Conservation (phyloP, 2,888 invertebrate genomes). For the Meganola albula region DNA sequence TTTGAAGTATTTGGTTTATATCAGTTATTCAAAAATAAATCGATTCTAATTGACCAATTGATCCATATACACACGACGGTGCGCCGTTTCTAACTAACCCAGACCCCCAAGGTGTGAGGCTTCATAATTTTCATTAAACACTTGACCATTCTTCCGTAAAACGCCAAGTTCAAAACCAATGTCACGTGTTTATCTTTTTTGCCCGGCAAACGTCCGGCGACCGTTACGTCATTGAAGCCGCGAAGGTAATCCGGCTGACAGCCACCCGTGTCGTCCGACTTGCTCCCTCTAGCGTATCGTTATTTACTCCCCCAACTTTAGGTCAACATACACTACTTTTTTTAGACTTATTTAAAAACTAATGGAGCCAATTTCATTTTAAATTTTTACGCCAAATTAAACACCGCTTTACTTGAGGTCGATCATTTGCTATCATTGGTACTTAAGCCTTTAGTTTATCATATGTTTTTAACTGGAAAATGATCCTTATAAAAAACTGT, state of each 20-base stretch:
- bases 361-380: constrained; percentile 13
- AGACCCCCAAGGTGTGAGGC: no score
- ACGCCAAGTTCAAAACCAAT: constrained; percentile 49
- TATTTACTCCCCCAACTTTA: constrained; percentile 29
- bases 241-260: constrained; percentile 40
- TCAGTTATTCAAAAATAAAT: no score
- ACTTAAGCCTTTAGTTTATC: constrained; percentile 24
- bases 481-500: constrained; percentile 13
- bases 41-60: no score
- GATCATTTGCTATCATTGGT: constrained; percentile 22
- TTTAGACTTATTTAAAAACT: constrained; percentile 17
- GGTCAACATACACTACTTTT: no score
- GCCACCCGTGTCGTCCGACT: constrained; percentile 46
- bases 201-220: constrained; percentile 27
- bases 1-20: no score
- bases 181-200: constrained; percentile 42
- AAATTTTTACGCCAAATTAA: constrained; percentile 17
- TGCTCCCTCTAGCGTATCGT: constrained; percentile 55
- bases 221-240: constrained; percentile 53
- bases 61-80: no score
- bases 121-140: constrained; percentile 19
- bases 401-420: constrained; percentile 15
- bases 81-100: no score
- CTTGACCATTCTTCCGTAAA: constrained; percentile 30
- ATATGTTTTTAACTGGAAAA: constrained; percentile 15